Percentiles rank a stretch among this genome's conserved stretches.
These are phyloP conservation scores for Engraulis encrasicolus DNA, from an alignment of 2,113 vertebrate genomes.

Conservation along the genomic window DNA sequence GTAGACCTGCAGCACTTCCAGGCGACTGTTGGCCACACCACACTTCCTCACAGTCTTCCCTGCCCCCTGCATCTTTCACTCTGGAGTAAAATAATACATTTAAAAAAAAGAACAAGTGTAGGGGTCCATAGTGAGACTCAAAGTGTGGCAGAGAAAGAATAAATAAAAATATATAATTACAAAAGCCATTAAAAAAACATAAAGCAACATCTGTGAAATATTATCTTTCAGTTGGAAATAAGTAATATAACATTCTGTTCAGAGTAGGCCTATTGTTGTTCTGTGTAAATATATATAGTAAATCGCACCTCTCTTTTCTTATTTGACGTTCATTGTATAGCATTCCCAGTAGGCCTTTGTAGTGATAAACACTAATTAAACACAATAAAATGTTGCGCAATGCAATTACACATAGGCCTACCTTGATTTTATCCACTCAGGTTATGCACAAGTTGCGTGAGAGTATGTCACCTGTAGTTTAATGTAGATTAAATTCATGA, in stretches of 20 bases:
- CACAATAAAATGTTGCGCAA: background rate
- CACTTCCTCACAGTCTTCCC: slow-evolving; percentile 49
- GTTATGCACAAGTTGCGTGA: background rate
- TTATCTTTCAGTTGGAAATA: background rate
- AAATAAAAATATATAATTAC: background rate
- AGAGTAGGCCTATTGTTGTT: too few species aligned
- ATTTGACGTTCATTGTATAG: too few species aligned
- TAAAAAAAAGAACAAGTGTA: too few species aligned
- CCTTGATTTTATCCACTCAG: background rate
- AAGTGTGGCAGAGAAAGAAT: background rate
- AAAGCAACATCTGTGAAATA: background rate
- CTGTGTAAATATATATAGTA: too few species aligned
- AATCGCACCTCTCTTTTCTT: too few species aligned
- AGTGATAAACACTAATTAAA: too few species aligned
- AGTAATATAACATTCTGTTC: background rate
- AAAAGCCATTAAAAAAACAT: too few species aligned
- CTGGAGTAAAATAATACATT: background rate
- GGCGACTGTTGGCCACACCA: slow-evolving; percentile 70
- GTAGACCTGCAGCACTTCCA: slow-evolving; percentile 86
- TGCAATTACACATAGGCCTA: background rate
- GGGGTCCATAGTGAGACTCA: background rate
- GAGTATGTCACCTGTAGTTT: background rate
- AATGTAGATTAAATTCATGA: background rate
- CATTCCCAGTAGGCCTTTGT: too few species aligned
- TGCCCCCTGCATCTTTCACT: background rate